Conservation (phyloP, 2,113 vertebrate genomes). For the Aegypius monachus region DNA sequence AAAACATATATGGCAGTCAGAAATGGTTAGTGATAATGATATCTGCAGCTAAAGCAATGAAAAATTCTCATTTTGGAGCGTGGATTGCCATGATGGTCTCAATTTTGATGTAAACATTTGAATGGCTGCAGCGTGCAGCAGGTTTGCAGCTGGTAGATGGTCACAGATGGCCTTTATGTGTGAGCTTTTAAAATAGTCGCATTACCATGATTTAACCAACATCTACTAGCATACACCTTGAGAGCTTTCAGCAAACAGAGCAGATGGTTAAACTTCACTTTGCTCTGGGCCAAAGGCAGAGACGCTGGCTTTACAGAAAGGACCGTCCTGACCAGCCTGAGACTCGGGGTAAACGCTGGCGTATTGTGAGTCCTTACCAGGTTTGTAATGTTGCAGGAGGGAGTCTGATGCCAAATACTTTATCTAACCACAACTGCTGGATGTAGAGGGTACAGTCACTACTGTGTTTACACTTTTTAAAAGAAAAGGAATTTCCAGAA, state of each 20-base stretch:
- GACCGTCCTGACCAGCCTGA: background rate
- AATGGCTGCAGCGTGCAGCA: background rate
- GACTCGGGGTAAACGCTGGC: background rate
- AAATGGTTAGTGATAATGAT: background rate
- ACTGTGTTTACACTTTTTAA: background rate
- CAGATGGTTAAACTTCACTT: background rate
- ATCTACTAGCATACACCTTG: background rate
- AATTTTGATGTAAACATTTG: background rate
- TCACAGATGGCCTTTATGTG: background rate
- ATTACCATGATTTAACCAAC: background rate
- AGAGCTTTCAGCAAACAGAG: background rate
- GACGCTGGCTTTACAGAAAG: background rate
- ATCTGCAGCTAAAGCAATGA: background rate
- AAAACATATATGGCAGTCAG: background rate
- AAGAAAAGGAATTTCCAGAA: background rate
- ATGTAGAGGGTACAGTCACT: background rate
- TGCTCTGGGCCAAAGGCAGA: background rate
- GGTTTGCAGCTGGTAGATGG: background rate
- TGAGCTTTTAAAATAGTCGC: background rate
- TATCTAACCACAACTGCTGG: background rate
- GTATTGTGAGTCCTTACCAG: background rate
- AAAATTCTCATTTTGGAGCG: background rate
- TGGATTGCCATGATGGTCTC: background rate
- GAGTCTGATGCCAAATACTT: background rate
- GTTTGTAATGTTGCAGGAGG: background rate